Evolutionary conservation across 2,888 invertebrate species (phyloP), one percentile per base, ranked within the genome.

Genomic region (Mythimna impura): DNA sequence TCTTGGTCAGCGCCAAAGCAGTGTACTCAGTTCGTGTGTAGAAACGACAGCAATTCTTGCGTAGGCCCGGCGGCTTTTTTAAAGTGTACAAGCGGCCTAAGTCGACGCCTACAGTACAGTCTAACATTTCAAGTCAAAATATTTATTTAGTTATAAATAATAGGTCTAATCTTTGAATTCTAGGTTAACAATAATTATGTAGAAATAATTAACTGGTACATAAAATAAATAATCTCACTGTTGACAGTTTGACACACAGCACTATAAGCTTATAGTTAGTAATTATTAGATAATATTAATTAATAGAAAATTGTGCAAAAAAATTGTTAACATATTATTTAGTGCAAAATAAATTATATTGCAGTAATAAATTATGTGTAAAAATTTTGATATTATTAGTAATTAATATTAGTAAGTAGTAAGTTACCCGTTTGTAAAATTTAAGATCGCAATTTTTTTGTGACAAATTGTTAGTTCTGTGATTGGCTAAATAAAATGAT

Each of bases 221-320:
- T 43, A 20, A 43, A 12, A 61, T 52, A 66, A 75, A 71, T 69
- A 86, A 85, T 85, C 86, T 86, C 85, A 85, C 82, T 82, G 60
- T 77, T 73, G 60, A 71, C 17, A 47, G 47, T 20, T 47, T 17
- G 52, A 81, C 47, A 47, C 47, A 47, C 2, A 84, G 66, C 80
- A 69, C 60, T 63, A 14, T 34, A 47, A 50, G 14, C n/a, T 36
- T 36, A 57, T 64, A 63, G 36, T 68, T 70, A 73, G 52, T 78
- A 52, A 66, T 40, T 40, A 64, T 52, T 34, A 40, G 3, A 64
- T 69, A 58, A 66, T 20, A 69, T 66, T 25, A 75, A 66, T 66
- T 34, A 75, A 60, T 25, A 40, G 20, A 55, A 66, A 55, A 61
- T 52, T 43, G 50, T 70, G 66, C 54, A 3, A 34, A 36, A 64